Evolutionary conservation across 1,140 invertebrate species (phyloP).

Genomic region (Ostrea edulis): DNA sequence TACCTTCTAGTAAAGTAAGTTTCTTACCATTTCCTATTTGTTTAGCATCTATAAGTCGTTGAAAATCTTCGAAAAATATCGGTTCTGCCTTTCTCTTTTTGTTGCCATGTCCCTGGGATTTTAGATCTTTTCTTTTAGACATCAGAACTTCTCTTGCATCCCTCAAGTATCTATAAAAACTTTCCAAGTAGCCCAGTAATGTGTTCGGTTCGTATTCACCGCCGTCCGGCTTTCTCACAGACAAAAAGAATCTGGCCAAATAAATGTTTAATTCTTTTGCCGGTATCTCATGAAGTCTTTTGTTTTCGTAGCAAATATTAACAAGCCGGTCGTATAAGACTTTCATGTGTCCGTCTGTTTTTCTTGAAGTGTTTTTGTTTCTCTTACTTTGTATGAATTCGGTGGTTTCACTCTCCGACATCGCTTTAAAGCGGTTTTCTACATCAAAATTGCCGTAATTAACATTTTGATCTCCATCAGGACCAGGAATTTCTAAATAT

Average conservation of each 20-base stretch:
- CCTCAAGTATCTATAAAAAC: not conserved
- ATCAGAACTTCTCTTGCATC: constrained; percentile 28
- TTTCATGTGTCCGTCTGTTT: constrained; percentile 1
- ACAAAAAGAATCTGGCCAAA: no score
- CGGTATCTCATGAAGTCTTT: no score
- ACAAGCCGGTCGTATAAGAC: not conserved
- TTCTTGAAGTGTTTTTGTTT: not conserved
- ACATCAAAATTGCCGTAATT: constrained; percentile 1
- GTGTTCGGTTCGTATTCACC: constrained; percentile 37
- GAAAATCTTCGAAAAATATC: not conserved
- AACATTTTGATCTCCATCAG: no score
- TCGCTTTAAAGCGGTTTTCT: not conserved
- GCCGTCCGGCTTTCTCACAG: no score
- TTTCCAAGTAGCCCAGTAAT: not conserved
- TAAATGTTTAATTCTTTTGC: no score
- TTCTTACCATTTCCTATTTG: constrained; percentile 38
- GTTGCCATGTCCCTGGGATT: constrained; percentile 10
- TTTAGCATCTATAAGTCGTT: not conserved
- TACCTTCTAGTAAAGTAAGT: not conserved
- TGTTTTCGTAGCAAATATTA: no score
- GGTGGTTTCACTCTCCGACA: not conserved
- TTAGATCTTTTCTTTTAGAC: constrained; percentile 27
- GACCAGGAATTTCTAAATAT: no score
- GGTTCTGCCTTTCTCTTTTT: constrained; percentile 24
- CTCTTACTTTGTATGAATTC: constrained; percentile 14